Evolutionary conservation across 2,113 vertebrate genomes (phyloP), one percentile per base, ranked within the genome.

Genomic region (Anthoscopus minutus): DNA sequence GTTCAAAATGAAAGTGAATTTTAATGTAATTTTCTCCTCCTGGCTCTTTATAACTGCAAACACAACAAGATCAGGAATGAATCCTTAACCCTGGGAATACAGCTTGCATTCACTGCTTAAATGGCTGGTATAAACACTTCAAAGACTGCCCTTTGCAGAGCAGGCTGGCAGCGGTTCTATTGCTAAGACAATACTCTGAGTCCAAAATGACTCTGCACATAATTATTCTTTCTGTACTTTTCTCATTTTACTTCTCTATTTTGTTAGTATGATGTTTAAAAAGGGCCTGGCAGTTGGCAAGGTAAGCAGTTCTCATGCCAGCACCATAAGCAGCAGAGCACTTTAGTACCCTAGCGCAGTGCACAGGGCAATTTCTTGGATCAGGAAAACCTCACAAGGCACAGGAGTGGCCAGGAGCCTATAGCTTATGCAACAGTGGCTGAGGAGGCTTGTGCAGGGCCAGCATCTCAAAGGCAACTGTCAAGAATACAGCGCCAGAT

Each of bases 271-370:
- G 8, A 38, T 27, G 13, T 4, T 76, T 42, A 54, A 79, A 67
- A 72, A 66, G 19, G n/a, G 28, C 18, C 79, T 35, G 33, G 13
- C 21, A 67, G 14, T 35, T 31, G 24, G 30, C 7, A 16, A 73
- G 28, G 31, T 13, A 11, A 62, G 31, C 19, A 61, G 19, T 30
- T 54, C 14, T 50, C 11, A 19, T 31, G 21, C 22, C 44, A 47
- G 15, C 33, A 89, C 0, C 0, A 66, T 15, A 8, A 33, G 35
- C 19, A 77, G 10, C 0, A 1, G 11, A 72, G 17, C 2, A 12
- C 6, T 78, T 31, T 19, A 66, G 11, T 5, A 1, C 4, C 5
- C 15, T 25, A 54, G 13, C 3, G 4, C 14, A 12, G 6, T 25
- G 3, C 25, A 24, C 38, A 48, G 20, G 24, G 11, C 5, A 5